phyloP scores from a whole-genome alignment of 2,888 invertebrate species.

The Eupithecia subumbrata region DNA sequence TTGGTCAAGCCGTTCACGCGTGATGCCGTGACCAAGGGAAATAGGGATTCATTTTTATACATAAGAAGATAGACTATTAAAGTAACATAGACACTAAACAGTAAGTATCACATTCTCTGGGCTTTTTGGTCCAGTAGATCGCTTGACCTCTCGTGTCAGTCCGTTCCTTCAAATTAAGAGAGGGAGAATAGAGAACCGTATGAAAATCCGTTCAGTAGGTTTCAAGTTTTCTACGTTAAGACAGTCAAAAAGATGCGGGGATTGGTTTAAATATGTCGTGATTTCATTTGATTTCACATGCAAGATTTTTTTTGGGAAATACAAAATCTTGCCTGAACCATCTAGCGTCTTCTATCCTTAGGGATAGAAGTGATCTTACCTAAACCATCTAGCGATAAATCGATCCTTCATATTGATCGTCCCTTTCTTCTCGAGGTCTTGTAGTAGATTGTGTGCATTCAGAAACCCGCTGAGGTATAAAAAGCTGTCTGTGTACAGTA shows the following conservation, averaged over 20 bases:
- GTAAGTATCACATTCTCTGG: neutral
- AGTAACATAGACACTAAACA: neutral
- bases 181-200: neutral
- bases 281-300: neutral
- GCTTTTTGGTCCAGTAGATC: neutral
- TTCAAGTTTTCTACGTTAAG: too few species aligned
- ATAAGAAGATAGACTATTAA: too few species aligned
- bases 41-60: too few species aligned
- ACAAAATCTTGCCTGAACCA: slow-evolving; percentile 77
- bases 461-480: slow-evolving; percentile 85
- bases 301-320: neutral
- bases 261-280: neutral
- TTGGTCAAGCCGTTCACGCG: too few species aligned
- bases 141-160: neutral
- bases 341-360: slow-evolving; percentile 54
- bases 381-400: slow-evolving; percentile 81
- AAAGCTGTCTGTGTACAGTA: slow-evolving; percentile 86
- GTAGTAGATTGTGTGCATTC: slow-evolving; percentile 80
- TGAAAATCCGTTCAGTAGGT: neutral
- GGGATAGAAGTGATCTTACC: slow-evolving; percentile 59
- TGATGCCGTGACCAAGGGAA: too few species aligned
- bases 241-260: too few species aligned
- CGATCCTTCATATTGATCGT: slow-evolving; percentile 78
- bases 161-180: neutral
- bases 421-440: slow-evolving; percentile 78